phyloP scores from a whole-genome alignment of 1,140 invertebrate species.

The Cydia amplana region DNA sequence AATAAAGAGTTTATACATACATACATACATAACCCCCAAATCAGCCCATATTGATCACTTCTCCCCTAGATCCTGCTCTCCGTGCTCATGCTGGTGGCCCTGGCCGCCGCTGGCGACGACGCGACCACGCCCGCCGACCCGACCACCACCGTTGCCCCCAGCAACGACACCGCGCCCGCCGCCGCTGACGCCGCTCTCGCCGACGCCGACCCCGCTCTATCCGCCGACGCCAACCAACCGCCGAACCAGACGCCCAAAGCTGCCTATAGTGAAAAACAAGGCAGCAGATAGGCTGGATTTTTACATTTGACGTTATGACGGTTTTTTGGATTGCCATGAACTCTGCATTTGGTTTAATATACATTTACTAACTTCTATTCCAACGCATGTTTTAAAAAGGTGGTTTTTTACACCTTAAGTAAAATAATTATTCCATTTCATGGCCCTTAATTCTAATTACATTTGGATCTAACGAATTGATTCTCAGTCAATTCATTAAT shows the following conservation, averaged over 20 bases:
- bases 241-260: not conserved
- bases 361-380: not conserved
- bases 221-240: not conserved
- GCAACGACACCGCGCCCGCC: slow-evolving; percentile 25
- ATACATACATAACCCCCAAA: no score
- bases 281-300: not conserved
- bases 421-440: no score
- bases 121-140: slow-evolving; percentile 19
- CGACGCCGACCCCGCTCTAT: not conserved
- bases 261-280: not conserved
- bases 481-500: no score
- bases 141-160: not conserved
- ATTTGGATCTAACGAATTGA: no score
- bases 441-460: no score
- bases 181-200: not conserved
- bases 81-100: slow-evolving; percentile 30
- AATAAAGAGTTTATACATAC: no score
- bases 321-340: no score
- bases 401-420: no score
- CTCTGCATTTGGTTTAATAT: not conserved
- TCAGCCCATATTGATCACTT: not conserved
- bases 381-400: no score
- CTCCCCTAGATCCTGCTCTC: slow-evolving; percentile 29
- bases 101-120: slow-evolving; percentile 34
- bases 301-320: not conserved